Evolutionary conservation across 1,140 invertebrate species (phyloP).

Genomic region (Drosophila neocordata): DNA sequence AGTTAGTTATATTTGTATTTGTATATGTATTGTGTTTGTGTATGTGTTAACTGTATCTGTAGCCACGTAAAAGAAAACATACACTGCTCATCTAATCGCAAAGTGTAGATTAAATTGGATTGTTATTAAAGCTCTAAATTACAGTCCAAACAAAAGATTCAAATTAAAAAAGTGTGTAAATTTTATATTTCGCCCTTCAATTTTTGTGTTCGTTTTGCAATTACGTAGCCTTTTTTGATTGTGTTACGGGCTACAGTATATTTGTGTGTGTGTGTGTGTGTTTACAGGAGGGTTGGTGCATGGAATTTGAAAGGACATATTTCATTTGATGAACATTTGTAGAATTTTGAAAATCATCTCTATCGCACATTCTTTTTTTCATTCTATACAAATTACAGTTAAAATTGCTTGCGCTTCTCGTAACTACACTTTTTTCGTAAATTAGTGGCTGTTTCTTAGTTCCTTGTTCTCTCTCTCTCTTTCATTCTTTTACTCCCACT

Average conservation of each 20-base stretch:
- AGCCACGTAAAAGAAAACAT: constrained; percentile 3
- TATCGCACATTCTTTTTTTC: constrained; percentile 28
- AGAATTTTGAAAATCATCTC: constrained; percentile 59
- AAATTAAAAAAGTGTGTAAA: constrained; percentile 4
- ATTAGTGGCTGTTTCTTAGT: constrained; percentile 77
- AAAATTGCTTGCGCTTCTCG: constrained; percentile 71
- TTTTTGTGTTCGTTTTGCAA: constrained; percentile 21
- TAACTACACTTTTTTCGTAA: constrained; percentile 62
- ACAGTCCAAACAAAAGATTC: background rate
- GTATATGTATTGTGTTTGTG: constrained; percentile 33
- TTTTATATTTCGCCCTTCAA: constrained; percentile 8
- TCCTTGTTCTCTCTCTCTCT: constrained; percentile 63
- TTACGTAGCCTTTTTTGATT: background rate
- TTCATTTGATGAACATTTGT: constrained; percentile 52
- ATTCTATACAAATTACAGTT: constrained; percentile 61
- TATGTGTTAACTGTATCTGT: constrained; percentile 6
- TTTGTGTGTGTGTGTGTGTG: constrained; percentile 31
- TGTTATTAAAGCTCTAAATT: background rate
- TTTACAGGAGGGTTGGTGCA: constrained; percentile 50
- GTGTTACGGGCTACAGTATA: constrained; percentile 42
- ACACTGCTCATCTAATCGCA: background rate
- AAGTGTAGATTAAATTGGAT: background rate
- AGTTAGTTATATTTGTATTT: constrained; percentile 38
- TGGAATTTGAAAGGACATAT: constrained; percentile 22
- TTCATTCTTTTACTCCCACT: constrained; percentile 19